phyloP scores from a whole-genome alignment of 2,113 vertebrate genomes.

The Chloebia gouldiae region DNA sequence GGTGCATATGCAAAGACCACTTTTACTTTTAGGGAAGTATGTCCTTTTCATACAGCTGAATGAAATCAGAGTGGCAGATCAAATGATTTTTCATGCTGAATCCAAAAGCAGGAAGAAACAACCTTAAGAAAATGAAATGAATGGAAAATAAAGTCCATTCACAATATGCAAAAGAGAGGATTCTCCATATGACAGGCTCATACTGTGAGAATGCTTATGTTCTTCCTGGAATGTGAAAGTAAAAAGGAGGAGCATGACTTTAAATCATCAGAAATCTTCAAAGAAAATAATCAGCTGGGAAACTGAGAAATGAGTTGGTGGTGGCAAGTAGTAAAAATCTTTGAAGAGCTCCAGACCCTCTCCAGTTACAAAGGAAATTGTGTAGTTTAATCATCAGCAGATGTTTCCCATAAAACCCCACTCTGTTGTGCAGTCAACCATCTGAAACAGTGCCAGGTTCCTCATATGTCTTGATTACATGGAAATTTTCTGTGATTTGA shows the following conservation, averaged over 20 bases:
- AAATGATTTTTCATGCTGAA: not conserved
- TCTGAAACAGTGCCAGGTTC: not conserved
- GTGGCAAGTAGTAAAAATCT: not conserved
- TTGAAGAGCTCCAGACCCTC: not conserved
- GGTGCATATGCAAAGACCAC: not conserved
- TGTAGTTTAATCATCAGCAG: not conserved
- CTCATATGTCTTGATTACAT: not conserved
- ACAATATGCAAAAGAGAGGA: not conserved
- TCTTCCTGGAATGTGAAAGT: not conserved
- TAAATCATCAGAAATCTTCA: not conserved
- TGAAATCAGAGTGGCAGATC: not conserved
- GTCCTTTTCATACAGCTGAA: not conserved
- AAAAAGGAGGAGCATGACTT: not conserved
- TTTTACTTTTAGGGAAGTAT: not conserved
- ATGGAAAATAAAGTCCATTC: not conserved
- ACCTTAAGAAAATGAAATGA: not conserved
- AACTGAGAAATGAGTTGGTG: not conserved
- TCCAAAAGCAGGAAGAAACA: not conserved
- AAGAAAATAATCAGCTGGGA: not conserved
- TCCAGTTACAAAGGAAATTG: not conserved
- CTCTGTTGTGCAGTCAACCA: not conserved
- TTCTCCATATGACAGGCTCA: not conserved
- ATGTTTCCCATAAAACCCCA: not conserved
- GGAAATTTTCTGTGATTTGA: not conserved
- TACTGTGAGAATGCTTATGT: not conserved